Base-by-base conservation (phyloP, 1,140 invertebrate genomes). In the Platorchestia sp. region DNA sequence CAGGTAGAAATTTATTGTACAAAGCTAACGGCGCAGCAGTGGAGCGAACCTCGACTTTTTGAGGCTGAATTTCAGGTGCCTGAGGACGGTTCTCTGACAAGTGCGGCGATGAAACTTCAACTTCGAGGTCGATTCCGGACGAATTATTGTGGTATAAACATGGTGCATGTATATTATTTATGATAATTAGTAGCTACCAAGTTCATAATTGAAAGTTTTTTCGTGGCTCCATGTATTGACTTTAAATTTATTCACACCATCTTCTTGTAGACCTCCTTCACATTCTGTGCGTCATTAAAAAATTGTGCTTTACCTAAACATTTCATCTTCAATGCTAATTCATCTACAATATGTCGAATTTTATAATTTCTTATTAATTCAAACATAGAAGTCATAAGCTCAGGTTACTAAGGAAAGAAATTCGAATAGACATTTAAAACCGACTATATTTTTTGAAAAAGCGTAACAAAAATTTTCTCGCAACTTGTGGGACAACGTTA, bases 1-100 rank as follows among this genome's bases (percentile, higher is more conserved):
- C 87, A 89, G 87, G 87, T 89, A 89, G 87, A 89, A 89, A 89
- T 42, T 89, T 89, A 86, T 89, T 89, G 87, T 89, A 10, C 5
- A 89, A 36, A 42, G 3, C 43, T 89, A 89, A 89, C 87, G 87
- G 87, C 43, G n/a, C 87, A 42, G n/a, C 87, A 3, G 87, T 22
- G 36, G 87, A 86, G 41, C 5, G n/a, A 44, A 36, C 43, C 41
- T 36, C 42, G 3, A 0, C 27, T 43, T 89, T 89, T 41, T 0
- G 87, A 0, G 41, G 41, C 87, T 89, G 87, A 44, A 89, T 41
- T 42, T 89, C 87, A 89, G 87, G 22, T 42, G 87, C 87, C 41
- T 89, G 87, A 42, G 42, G 42, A 27, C 10, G 27, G 14, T 36
- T 36, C 59, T 22, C 59, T 36, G 59, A 75, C 59, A 75, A 75